phyloP scores from a whole-genome alignment of 1,140 invertebrate species.

The Pachypsylla venusta region DNA sequence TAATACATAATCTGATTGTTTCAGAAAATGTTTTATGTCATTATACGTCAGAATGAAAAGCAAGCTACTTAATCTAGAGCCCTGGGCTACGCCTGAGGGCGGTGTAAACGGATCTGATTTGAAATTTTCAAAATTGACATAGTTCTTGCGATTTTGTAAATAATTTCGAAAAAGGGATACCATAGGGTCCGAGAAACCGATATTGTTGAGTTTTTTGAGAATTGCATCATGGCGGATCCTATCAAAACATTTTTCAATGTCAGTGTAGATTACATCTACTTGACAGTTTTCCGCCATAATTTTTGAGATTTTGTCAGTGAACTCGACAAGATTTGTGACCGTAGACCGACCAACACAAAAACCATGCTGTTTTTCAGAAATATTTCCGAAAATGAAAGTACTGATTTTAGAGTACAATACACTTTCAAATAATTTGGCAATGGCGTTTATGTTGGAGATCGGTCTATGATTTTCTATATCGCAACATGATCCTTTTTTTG shows the following conservation, averaged over 20 bases:
- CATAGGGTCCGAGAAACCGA: not conserved
- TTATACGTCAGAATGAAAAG: conserved; percentile 4
- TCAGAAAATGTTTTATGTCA: not conserved
- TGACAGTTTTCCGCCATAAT: not conserved
- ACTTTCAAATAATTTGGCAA: not conserved
- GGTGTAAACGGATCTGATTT: not conserved
- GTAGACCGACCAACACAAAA: not conserved
- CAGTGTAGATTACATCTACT: not conserved
- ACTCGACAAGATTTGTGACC: not conserved
- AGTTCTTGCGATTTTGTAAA: not conserved
- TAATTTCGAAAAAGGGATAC: not conserved
- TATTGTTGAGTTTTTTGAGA: not conserved
- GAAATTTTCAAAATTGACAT: not conserved
- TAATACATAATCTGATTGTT: not conserved
- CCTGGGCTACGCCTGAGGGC: not conserved
- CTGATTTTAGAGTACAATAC: not conserved
- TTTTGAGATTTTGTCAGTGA: not conserved
- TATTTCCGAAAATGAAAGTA: not conserved
- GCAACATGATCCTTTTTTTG: not conserved
- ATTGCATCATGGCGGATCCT: not conserved
- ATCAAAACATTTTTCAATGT: not conserved
- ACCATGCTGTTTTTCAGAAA: not conserved
- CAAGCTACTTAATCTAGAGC: not conserved
- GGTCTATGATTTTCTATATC: not conserved
- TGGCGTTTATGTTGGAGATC: not conserved